These are phyloP conservation scores for Leptinotarsa lineolata DNA, from an alignment of 1,140 invertebrate genomes.

Conservation along the genomic window DNA sequence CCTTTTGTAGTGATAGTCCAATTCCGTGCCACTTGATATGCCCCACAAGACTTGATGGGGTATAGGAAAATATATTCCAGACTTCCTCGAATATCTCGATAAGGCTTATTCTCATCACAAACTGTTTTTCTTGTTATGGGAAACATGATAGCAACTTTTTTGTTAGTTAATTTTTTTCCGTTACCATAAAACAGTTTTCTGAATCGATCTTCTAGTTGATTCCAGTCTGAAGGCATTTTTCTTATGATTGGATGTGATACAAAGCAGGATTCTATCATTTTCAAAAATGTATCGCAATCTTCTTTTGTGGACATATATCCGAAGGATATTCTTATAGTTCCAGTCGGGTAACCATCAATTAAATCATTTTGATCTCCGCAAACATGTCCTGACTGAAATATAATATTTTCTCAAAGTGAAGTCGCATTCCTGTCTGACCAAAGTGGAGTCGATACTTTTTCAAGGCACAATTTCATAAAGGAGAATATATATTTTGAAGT, in stretches of 20 bases:
- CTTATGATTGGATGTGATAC: constrained; percentile 51
- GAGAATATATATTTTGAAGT: too few species aligned
- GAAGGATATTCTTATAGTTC: constrained; percentile 89
- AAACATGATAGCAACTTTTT: background rate
- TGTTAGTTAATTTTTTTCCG: background rate
- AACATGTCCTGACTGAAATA: constrained; percentile 78
- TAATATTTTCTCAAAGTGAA: background rate
- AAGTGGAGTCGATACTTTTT: too few species aligned
- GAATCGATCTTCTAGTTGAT: constrained; percentile 1
- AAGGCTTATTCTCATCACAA: too few species aligned
- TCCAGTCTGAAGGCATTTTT: constrained; percentile 27
- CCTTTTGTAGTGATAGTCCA: constrained; percentile 79
- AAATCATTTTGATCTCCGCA: constrained; percentile 91
- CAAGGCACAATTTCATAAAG: too few species aligned
- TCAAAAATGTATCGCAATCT: constrained; percentile 74
- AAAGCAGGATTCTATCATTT: constrained; percentile 76
- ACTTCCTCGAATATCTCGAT: background rate
- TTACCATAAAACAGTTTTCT: constrained; percentile 13
- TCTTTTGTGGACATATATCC: constrained; percentile 83
- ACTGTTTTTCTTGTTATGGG: background rate
- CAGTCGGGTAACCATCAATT: constrained; percentile 87
- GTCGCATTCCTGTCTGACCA: too few species aligned
- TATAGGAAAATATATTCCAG: constrained; percentile 78
- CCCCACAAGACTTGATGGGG: constrained; percentile 92
- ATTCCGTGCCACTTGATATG: constrained; percentile 67